These are phyloP conservation scores for Kobus ellipsiprymnus DNA, from an alignment of 2,113 vertebrate genomes.

Conservation along the genomic window DNA sequence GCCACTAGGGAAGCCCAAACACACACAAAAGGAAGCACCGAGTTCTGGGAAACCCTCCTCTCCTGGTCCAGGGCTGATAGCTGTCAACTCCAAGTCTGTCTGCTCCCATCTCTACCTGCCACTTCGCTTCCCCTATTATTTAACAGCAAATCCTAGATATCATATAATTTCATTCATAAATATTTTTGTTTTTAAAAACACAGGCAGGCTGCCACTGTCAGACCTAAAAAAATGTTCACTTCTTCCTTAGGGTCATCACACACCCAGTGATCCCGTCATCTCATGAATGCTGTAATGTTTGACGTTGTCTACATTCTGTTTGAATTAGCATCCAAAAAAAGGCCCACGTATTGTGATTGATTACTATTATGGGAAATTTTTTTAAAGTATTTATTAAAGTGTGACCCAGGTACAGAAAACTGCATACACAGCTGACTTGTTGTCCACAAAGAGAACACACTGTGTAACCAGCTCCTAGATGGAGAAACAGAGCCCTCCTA, in stretches of 20 bases:
- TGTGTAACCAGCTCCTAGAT: background rate
- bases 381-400: background rate
- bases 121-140: background rate
- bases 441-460: background rate
- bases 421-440: rapidly evolving
- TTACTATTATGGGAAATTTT: background rate
- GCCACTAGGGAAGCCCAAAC: background rate
- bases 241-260: background rate
- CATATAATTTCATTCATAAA: background rate
- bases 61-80: background rate
- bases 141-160: background rate
- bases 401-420: background rate
- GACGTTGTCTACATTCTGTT: background rate
- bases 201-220: background rate
- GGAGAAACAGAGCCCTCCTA: background rate
- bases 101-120: background rate
- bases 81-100: background rate
- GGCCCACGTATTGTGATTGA: background rate
- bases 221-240: background rate
- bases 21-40: background rate
- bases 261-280: rapidly evolving
- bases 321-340: background rate
- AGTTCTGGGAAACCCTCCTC: background rate
- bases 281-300: background rate
- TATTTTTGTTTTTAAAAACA: background rate